Percentiles rank a stretch among this genome's conserved stretches.
Evolutionary conservation across 2,888 invertebrate species (phyloP).

Genomic region (Oligia latruncula): DNA sequence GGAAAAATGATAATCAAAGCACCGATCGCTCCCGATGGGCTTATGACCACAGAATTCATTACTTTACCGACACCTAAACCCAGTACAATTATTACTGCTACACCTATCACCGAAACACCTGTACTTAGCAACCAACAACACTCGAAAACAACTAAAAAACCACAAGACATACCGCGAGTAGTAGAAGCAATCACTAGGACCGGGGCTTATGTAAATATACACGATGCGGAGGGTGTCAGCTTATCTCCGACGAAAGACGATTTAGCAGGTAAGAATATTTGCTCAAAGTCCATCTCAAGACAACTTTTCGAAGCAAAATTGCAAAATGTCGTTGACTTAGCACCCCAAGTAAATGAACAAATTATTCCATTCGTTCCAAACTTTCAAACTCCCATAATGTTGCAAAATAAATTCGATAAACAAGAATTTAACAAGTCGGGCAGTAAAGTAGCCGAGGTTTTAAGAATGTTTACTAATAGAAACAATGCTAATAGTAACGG

Average conservation of each 20-base stretch:
- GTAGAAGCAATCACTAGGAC: conserved; percentile 87
- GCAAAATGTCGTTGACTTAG: conserved; percentile 69
- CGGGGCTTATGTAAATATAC: conserved; percentile 93
- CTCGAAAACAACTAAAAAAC: conserved; percentile 76
- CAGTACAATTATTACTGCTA: conserved; percentile 91
- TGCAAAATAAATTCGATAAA: conserved; percentile 81
- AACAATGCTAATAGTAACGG: conserved; percentile 73
- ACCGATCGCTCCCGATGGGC: conserved; percentile 84
- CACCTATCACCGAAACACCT: conserved; percentile 82
- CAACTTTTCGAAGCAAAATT: conserved; percentile 72
- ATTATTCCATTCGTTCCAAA: conserved; percentile 86
- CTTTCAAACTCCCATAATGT: conserved; percentile 86
- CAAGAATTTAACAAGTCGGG: conserved; percentile 76
- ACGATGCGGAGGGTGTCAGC: conserved; percentile 91
- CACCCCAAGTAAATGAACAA: conserved; percentile 73
- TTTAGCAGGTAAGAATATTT: conserved; percentile 92
- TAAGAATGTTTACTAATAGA: conserved; percentile 87
- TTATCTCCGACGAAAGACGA: conserved; percentile 91
- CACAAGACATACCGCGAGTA: conserved; percentile 83
- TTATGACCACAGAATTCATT: conserved; percentile 89
- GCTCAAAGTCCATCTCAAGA: conserved; percentile 74
- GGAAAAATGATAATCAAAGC: conserved; percentile 92
- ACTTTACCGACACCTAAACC: conserved; percentile 90
- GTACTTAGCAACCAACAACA: conserved; percentile 72
- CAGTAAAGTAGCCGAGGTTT: conserved; percentile 85